phyloP scores from a whole-genome alignment of 2,888 invertebrate species.

The Hetaerina titia region DNA sequence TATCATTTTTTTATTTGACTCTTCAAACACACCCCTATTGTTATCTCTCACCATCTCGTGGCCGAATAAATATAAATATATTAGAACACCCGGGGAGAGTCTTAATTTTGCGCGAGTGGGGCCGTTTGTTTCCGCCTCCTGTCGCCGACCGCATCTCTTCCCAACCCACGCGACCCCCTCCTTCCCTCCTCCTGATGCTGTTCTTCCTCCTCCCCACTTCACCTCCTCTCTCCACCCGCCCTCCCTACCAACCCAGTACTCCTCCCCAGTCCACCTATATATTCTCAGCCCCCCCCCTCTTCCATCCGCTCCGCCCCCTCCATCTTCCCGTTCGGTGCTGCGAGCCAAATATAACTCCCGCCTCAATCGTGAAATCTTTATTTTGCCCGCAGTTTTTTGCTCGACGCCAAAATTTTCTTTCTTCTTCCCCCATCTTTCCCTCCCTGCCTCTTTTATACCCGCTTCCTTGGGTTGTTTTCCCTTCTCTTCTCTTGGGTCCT shows the following conservation, averaged over 20 bases:
- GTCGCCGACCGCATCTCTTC: too few relatives aligned
- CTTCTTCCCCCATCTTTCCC: neutral
- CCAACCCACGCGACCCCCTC: too few relatives aligned
- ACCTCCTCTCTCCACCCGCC: too few relatives aligned
- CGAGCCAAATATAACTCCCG: constrained; percentile 12
- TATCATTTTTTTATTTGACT: neutral
- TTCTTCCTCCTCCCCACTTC: too few relatives aligned
- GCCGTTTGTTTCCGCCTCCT: constrained; percentile 4
- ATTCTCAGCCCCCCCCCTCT: neutral
- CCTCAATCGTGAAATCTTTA: constrained; percentile 27
- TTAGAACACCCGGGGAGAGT: neutral
- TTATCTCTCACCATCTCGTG: neutral
- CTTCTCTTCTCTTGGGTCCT: neutral
- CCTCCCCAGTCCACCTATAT: too few relatives aligned
- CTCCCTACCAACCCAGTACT: too few relatives aligned
- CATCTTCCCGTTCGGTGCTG: neutral
- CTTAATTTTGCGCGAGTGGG: constrained; percentile 8
- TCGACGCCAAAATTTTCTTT: neutral
- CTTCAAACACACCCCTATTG: neutral
- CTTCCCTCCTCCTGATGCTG: too few relatives aligned
- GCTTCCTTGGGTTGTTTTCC: neutral
- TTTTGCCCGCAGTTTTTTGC: constrained; percentile 13
- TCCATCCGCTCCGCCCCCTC: neutral
- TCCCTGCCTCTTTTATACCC: neutral
- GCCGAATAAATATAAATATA: neutral